Base-by-base conservation (phyloP, 2,113 vertebrate genomes). In the Plecturocebus donacophilus region DNA sequence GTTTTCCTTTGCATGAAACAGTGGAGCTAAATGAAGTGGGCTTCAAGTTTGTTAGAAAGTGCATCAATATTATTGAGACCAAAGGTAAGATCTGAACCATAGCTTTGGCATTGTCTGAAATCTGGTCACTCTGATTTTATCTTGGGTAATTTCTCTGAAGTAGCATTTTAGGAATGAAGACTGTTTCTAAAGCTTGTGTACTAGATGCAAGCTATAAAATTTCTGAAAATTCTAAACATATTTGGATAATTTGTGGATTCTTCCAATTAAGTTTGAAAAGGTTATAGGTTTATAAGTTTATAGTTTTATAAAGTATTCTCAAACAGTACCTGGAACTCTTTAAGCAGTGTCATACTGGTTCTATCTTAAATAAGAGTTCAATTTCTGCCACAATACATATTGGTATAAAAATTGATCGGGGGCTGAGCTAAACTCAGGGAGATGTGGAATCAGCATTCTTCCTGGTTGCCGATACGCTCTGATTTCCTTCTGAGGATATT, bases 1-100 rank as follows among this genome's bases (percentile, higher is more conserved):
- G 0, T 38, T 97, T 95, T 91, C 13, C 92, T 98, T 93, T 98
- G 0, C 91, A 88, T 82, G 32, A 92, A 87, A 95, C 98, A 99
- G 99, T 99, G 99, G 99, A 99, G 90, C 98, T 99, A 97, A 99
- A 99, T 77, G 99, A 99, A 97, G 98, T 99, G 2, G 99, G 99
- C 93, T 99, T 99, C 98, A 99, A 99, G 98, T 99, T 99, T 96
- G 99, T 99, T 71, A 98, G 99, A 93, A 99, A 99, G 96, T 99
- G 99, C 98, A 99, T 99, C 98, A 99, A 99, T 90, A 99, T 98
- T 0, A 98, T 99, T 93, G 99, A 99, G 98, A 99, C 99, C 0
- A 99, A 99, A 99, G 99, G 99, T 99, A 95, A 97, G 98, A 75
- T 58, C 20, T 61, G 45, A 94, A 64, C 61, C 16, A 42, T 38